Base-by-base conservation (phyloP, 2,113 vertebrate genomes). In the Zosterops japonicus region DNA sequence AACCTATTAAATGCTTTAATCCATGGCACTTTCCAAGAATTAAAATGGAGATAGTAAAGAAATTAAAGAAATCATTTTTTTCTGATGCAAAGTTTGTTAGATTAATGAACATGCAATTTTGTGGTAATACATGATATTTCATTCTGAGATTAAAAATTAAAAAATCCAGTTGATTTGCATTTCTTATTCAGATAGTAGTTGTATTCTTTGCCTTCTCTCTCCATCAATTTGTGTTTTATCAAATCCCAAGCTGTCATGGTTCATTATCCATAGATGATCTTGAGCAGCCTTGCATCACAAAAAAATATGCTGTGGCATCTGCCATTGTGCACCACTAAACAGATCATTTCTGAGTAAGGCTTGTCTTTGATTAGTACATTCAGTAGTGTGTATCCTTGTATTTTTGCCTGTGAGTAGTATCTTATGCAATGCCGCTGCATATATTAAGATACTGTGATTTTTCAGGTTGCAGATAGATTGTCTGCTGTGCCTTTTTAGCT, bases 251-350 rank as follows among this genome's bases (percentile, higher is more conserved):
- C 89, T 97, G 95, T 97, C 95, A 95, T 95, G 97, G 94, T 96
- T 98, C 96, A 89, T 97, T 98, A 97, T 97, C 90, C 94, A 91
- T 91, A 94, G 97, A 97, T 96, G 95, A 97, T 97, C 94, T 96
- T 96, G 97, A 95, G 95, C 96, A 97, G 93, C 71, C 96, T 97
- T 95, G 97, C 97, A 93, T 97, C 92, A 60, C 89, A 86, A 95
- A 96, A 94, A 96, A 98, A 97, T 97, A 97, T 97, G 96, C 65
- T 95, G 31, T 83, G 82, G 83, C 97, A 97, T 97, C 96, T 98
- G 97, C 92, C 89, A 90, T 96, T 87, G 96, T 89, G 92, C 56
- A 70, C 75, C 92, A 87, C 69, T 87, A 25, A 91, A 87, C 75
- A 90, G 75, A 95, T 97, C 75, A 79, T 35, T 95, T 92, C 83